phyloP scores from a whole-genome alignment of 1,140 invertebrate genomes.

The Hycleus phaleratus region DNA sequence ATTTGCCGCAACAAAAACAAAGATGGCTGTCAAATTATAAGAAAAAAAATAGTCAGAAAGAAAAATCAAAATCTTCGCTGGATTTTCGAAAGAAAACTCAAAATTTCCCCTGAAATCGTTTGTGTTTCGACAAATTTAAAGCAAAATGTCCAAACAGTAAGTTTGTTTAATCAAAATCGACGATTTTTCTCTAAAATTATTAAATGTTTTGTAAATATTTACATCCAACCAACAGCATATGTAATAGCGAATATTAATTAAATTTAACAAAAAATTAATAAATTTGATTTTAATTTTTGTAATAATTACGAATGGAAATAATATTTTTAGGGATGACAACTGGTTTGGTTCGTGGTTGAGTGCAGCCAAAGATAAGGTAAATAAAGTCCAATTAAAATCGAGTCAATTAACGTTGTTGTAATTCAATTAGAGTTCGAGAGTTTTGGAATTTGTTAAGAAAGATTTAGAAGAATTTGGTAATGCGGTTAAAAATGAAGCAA shows the following conservation, averaged over 20 bases:
- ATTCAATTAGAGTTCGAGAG: constrained; percentile 54
- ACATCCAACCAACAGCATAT: constrained; percentile 1
- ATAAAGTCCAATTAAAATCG: neutral
- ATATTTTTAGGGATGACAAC: constrained; percentile 20
- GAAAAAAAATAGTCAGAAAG: neutral
- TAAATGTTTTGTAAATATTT: neutral
- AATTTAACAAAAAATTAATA: constrained; percentile 42
- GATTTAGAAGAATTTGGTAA: constrained; percentile 66
- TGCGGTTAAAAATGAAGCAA: constrained; percentile 61
- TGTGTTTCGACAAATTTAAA: neutral
- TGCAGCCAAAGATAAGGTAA: constrained; percentile 40
- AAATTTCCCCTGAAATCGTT: constrained; percentile 11
- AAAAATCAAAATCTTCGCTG: constrained; percentile 8
- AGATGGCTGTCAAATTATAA: neutral
- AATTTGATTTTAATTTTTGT: neutral
- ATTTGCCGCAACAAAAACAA: no score
- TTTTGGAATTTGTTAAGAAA: constrained; percentile 67
- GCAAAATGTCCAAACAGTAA: constrained; percentile 14
- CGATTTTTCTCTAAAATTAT: constrained; percentile 3
- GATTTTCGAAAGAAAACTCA: constrained; percentile 6
- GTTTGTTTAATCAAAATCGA: neutral
- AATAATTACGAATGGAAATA: neutral
- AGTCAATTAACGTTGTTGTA: neutral
- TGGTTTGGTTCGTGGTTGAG: constrained; percentile 40
- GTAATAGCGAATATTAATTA: constrained; percentile 47